phyloP scores from a whole-genome alignment of 2,113 vertebrate species.

The Formicarius rufipectus region DNA sequence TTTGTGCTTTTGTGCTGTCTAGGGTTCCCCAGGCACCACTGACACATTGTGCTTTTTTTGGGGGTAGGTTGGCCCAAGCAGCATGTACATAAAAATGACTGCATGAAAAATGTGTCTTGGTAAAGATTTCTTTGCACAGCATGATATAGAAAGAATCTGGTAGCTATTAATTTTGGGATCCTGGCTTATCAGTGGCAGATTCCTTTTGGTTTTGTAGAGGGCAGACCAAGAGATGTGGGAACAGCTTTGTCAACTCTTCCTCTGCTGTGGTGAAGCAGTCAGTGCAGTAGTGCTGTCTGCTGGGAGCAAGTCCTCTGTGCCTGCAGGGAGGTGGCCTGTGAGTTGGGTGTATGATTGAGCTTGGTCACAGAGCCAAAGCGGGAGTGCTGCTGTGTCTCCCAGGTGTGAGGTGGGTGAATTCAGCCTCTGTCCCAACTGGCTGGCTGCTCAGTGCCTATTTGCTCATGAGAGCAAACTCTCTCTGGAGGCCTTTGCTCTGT shows the following conservation, averaged over 20 bases:
- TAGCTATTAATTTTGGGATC: background rate
- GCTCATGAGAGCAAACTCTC: background rate
- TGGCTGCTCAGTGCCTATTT: background rate
- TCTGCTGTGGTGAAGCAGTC: background rate
- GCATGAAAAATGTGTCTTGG: background rate
- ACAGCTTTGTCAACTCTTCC: background rate
- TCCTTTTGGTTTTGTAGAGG: background rate
- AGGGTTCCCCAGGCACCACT: background rate
- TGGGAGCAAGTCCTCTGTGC: background rate
- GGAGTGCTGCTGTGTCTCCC: background rate
- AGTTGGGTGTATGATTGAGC: background rate
- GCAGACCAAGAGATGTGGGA: background rate
- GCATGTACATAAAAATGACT: rapidly evolving
- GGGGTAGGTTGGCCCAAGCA: background rate
- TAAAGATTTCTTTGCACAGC: background rate
- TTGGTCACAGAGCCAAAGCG: background rate
- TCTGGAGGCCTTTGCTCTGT: background rate
- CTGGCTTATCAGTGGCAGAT: background rate
- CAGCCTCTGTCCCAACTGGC: background rate
- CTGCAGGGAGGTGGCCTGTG: background rate
- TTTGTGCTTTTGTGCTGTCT: background rate
- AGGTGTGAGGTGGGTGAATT: background rate
- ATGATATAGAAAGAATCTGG: background rate
- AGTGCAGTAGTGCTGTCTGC: background rate
- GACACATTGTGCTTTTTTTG: rapidly evolving